Evolutionary conservation across 2,888 invertebrate species (phyloP).

Genomic region (Andrena dorsata): DNA sequence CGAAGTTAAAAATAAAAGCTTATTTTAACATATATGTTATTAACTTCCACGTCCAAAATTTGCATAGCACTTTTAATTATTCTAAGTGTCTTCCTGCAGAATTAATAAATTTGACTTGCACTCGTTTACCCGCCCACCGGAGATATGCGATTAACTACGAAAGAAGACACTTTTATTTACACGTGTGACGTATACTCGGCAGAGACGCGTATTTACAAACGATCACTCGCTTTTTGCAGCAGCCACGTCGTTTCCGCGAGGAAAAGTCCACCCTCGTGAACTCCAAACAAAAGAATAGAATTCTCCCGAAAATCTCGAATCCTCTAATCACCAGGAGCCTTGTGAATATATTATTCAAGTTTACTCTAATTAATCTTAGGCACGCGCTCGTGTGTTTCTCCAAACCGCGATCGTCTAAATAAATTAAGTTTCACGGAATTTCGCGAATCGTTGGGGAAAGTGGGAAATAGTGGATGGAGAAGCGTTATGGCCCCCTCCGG

Average conservation of each 20-base stretch:
- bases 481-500: neutral
- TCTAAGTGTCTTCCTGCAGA: no score
- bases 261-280: neutral
- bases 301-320: no score
- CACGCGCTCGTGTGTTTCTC: neutral
- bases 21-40: no score
- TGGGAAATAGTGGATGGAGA: neutral
- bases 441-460: neutral
- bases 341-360: neutral
- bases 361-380: conserved; percentile 3
- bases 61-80: no score
- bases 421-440: conserved; percentile 27
- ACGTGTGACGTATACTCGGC: conserved; percentile 29
- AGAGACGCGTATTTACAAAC: conserved; percentile 61
- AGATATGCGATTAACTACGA: conserved; percentile 20
- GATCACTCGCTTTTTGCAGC: conserved; percentile 49
- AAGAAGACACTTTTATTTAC: conserved; percentile 57
- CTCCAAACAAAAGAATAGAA: neutral
- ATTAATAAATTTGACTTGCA: no score
- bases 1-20: no score
- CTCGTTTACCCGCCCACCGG: neutral
- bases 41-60: no score
- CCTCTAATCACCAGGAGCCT: neutral
- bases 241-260: neutral
- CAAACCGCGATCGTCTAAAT: conserved; percentile 7